A percentile compares a stretch with the other conserved stretches of the same genome.
phyloP scores from a whole-genome alignment of 2,888 invertebrate species.

The Penaeus monodon region DNA sequence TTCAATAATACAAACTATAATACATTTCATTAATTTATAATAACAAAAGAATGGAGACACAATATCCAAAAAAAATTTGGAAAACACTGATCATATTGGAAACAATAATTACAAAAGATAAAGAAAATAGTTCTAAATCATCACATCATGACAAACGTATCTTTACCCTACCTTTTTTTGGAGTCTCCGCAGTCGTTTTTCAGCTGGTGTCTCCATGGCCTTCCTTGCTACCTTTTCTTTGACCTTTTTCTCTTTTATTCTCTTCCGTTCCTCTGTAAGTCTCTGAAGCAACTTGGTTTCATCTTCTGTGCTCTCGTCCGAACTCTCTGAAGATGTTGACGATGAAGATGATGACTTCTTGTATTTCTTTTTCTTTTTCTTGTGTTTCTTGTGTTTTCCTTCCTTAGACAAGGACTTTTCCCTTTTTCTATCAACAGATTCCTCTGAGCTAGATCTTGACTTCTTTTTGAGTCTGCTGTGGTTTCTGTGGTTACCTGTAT shows the following conservation, averaged over 20 bases:
- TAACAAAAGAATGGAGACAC: too few species aligned
- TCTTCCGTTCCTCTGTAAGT: slow-evolving; percentile 80
- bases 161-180: slow-evolving; percentile 78
- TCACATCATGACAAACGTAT: not conserved
- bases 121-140: not conserved
- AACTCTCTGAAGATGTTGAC: not conserved
- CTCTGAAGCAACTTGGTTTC: slow-evolving; percentile 77
- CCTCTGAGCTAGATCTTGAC: slow-evolving; percentile 19
- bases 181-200: slow-evolving; percentile 86
- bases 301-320: slow-evolving; percentile 34
- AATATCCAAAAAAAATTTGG: not conserved
- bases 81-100: not conserved
- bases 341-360: slow-evolving; percentile 38
- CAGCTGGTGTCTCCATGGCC: slow-evolving; percentile 93
- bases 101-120: not conserved
- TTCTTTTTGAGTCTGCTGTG: not conserved
- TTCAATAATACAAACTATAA: not conserved
- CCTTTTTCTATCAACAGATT: slow-evolving; percentile 1
- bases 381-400: slow-evolving; percentile 30
- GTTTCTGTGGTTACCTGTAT: not conserved
- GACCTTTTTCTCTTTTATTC: slow-evolving; percentile 77
- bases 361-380: slow-evolving; percentile 35
- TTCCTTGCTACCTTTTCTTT: slow-evolving; percentile 79
- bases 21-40: not conserved
- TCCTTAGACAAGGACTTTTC: not conserved